Base-by-base conservation (phyloP, 2,113 vertebrate genomes). In the Etia nguti region DNA sequence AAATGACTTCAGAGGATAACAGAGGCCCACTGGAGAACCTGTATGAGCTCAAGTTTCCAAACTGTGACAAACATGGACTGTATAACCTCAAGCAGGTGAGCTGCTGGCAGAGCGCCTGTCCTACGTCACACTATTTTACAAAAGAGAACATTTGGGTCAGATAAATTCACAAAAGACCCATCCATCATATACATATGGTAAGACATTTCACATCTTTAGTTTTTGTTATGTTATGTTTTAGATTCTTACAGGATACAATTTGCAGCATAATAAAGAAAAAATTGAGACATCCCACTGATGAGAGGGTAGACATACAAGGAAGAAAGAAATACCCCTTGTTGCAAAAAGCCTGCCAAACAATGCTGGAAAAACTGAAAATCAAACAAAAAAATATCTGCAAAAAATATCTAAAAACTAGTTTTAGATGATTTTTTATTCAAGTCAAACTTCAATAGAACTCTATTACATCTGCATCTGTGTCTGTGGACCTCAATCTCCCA, bases 41-140 rank as follows among this genome's bases (percentile, higher is more conserved):
- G 57, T 99, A 99, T 26, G 96, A 96, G 62, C 96, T 99, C 89
- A 98, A 97, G 50, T 99, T 99, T 92, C 99, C 98, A 85, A 99
- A 99, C 96, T 99, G 99, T n/a, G 98, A 99, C 97, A 97, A 96
- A 89, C 94, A 96, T 0, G 98, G 98, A 86, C 94, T 97, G 57
- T 99, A 98, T 95, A 99, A 99, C 93, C 96, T 98, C 89, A 99
- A 99, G 92, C 98, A 99, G 98, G 98, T 97, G 94, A 96, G 93
- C 9, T n/a, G 18, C 6, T 34, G 83, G 18, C 65, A 20, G 11
- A 12, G 18, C 3, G 5, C 52, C 41, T 10, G 10, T n/a, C 24
- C 56, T 24, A 26, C 43, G 6, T 15, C 36, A 41, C 29, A 29
- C 43, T 29, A 0, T 24, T 43, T 54, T 6, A 83, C 50, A 86